phyloP scores from a whole-genome alignment of 2,113 vertebrate genomes.

The Nesoenas mayeri region DNA sequence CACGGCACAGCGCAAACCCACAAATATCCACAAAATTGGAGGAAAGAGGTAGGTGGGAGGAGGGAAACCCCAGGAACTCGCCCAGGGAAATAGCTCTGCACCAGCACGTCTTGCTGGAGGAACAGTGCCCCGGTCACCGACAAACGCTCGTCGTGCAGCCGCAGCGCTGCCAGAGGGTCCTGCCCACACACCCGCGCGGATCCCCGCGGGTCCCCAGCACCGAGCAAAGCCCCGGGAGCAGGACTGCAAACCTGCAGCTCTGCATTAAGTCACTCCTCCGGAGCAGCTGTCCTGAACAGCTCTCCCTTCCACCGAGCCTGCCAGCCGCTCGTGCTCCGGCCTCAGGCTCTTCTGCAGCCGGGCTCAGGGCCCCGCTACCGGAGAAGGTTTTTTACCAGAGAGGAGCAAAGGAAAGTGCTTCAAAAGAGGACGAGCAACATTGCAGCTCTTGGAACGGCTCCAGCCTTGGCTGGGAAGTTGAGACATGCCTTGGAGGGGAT shows the following conservation, averaged over 20 bases:
- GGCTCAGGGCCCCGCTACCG: not conserved
- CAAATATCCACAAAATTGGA: conserved; percentile 33
- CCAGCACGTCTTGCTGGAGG: not conserved
- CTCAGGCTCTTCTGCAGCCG: not conserved
- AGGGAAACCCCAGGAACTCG: conserved; percentile 24
- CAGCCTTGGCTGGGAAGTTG: conserved; percentile 48
- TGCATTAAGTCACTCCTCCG: not conserved
- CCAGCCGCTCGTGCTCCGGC: accelerated
- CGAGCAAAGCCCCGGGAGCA: not conserved
- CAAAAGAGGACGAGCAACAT: not conserved
- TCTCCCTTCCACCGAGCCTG: not conserved
- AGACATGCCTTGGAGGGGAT: conserved; percentile 57
- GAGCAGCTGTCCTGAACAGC: not conserved
- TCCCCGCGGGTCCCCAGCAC: accelerated
- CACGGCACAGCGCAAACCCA: not conserved
- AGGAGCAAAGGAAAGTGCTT: not conserved
- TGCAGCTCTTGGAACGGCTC: not conserved
- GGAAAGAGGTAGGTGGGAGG: conserved; percentile 15
- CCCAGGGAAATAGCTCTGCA: not conserved
- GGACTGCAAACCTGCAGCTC: not conserved
- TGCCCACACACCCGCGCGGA: not conserved
- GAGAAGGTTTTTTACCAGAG: not conserved
- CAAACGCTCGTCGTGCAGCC: not conserved
- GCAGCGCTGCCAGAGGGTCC: not conserved
- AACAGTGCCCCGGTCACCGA: conserved; percentile 13